Evolutionary conservation across 1,140 invertebrate genomes (phyloP), one percentile per base, ranked within the genome.

Genomic region (Cataglyphis hispanica): DNA sequence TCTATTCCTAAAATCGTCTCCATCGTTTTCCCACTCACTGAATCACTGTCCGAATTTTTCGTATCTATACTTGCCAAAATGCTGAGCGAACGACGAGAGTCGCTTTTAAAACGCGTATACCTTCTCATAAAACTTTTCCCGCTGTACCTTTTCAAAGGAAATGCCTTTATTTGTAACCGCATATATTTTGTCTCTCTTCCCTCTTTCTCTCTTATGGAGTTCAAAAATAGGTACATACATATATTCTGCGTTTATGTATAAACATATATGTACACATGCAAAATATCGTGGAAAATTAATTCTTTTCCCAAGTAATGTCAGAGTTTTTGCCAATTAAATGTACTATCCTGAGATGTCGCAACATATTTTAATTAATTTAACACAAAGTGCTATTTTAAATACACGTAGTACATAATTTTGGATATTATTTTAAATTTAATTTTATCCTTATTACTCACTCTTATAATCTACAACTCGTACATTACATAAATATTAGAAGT

Each of bases 1-100:
- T 85, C 86, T 70, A 80, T 89, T 89, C 60, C 87, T 78, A 56
- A 87, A 88, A 87, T 87, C 86, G 69, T 77, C 87, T 88, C 81
- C 61, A 50, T 84, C 43, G 72, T 77, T 64, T 50, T 58, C 31
- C 19, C 81, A 76, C 78, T 83, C 53, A 16, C 61, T 53, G 40
- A 46, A 34, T 77, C 69, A 50, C 60, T 50, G 63, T 76, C 22
- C 72, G 81, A 75, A 77, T 63, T 60, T 53, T 74, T 75, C 58
- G 31, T 40, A 63, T 64, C 70, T 64, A 63, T 27, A 27, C 27
- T n/a, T 56, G 27, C 27, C 31, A 60, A 77, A 83, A 74, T 60
- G 53, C 25, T 53, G 56, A 43, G 53, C 34, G 67, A 50, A 60
- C 34, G 13, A 22, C 43, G 69, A 61, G 56, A 27, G 53, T n/a